These are phyloP conservation scores for Drosophila sechellia DNA, from an alignment of 1,140 invertebrate genomes.

Conservation along the genomic window DNA sequence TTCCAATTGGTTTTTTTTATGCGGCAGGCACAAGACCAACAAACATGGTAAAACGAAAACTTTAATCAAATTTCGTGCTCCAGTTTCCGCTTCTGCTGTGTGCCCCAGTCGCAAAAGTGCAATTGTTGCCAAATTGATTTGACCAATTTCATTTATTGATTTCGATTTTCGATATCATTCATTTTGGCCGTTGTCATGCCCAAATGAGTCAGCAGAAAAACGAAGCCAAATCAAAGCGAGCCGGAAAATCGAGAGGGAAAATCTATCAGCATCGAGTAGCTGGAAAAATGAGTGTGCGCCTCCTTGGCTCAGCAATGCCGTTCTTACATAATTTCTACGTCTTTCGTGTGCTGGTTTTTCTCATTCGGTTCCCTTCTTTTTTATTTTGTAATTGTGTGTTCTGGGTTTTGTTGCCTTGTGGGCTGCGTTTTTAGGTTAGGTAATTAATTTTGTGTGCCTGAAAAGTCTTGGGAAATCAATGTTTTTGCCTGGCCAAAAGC, in stretches of 20 bases:
- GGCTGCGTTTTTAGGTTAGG: conserved; percentile 73
- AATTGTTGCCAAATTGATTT: conserved; percentile 83
- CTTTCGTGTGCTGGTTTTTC: conserved; percentile 9
- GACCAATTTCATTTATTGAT: conserved; percentile 82
- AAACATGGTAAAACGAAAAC: conserved; percentile 28
- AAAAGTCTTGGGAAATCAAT: conserved; percentile 82
- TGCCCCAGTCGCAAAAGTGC: conserved; percentile 56
- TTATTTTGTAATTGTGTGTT: conserved; percentile 16
- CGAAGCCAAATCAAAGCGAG: conserved; percentile 45
- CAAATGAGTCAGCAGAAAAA: conserved; percentile 72
- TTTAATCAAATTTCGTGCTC: conserved; percentile 77
- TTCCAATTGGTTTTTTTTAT: conserved; percentile 12
- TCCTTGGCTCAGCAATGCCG: conserved; percentile 7
- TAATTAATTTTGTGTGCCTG: conserved; percentile 78
- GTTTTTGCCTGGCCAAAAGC: conserved; percentile 43
- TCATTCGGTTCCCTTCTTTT: conserved; percentile 8
- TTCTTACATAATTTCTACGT: conserved; percentile 57
- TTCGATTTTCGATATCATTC: conserved; percentile 81
- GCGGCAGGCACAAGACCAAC: conserved; percentile 17
- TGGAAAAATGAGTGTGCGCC: conserved; percentile 9
- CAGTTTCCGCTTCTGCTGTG: conserved; percentile 46
- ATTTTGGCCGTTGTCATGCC: conserved; percentile 67
- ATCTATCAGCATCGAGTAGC: conserved; percentile 52
- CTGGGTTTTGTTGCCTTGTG: conserved; percentile 33
- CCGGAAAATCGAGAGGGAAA: conserved; percentile 48